Evolutionary conservation across 2,888 invertebrate genomes (phyloP), one percentile per base, ranked within the genome.

Genomic region (Tricholauxania praeusta): DNA sequence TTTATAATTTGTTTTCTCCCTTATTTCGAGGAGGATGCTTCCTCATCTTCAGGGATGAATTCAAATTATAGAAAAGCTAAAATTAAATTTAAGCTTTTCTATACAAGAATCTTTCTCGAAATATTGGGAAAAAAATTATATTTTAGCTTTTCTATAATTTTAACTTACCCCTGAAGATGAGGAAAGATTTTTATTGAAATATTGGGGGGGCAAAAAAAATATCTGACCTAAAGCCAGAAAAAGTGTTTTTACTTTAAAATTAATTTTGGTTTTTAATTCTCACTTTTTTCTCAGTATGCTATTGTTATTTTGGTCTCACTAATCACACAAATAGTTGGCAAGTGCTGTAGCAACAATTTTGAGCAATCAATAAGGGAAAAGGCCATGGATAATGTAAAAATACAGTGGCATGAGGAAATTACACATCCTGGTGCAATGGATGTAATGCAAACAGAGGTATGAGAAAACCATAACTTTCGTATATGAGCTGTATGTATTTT

Each of bases 271-370:
- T 78, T 74, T 57, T 32, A 15, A 62, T 28, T 28, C 28, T 28
- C 28, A 28, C 28, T 28, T 4, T 4, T 17, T 76, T 89, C 89
- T 66, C 88, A 94, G 94, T 94, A 93, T 86, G 91, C 93, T 15
- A 89, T 93, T 79, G 89, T 93, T 83, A 87, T 94, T 77, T 86
- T 94, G 78, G 89, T 91, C 69, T 89, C 93, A 74, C 91, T 94
- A 84, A 90, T 93, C 71, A 87, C 92, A 71, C 93, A 94, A 90
- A 90, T 94, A 66, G 90, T 91, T 49, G 87, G 93, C 75, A 92
- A 91, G 3, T 90, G 93, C 3, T 90, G 91, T 71, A 89, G 91
- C 64, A 88, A 39, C 10, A 39, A 91, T 6, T 89, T 91, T 84
- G 88, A 90, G 14, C 90, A 90, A 57, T 89, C 89, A 73, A 86